Evolutionary conservation across 2,888 invertebrate genomes (phyloP).

Genomic region (Notodonta ziczac): DNA sequence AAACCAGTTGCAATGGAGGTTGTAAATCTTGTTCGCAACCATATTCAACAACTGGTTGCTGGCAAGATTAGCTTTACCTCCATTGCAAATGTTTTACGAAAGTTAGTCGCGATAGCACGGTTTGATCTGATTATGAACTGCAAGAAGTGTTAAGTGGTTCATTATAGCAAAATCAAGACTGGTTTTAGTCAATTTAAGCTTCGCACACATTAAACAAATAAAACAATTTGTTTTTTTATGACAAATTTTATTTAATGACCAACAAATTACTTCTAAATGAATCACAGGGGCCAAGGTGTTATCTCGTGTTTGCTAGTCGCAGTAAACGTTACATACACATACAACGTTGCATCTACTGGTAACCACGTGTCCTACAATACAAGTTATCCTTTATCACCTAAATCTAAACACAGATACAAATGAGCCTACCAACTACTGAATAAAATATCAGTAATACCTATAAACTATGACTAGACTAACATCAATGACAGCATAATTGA

Average conservation of each 20-base stretch:
- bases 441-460: slow-evolving; percentile 49
- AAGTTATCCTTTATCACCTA: slow-evolving; percentile 33
- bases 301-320: slow-evolving; percentile 66
- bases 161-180: slow-evolving; percentile 57
- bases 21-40: no score
- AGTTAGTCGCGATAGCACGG: no score
- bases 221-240: slow-evolving; percentile 49
- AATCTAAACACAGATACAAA: slow-evolving; percentile 60
- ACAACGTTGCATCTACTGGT: slow-evolving; percentile 51
- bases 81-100: no score
- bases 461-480: slow-evolving; percentile 59
- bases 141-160: slow-evolving; percentile 26
- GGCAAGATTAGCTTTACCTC: no score
- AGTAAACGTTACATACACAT: slow-evolving; percentile 34
- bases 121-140: not conserved
- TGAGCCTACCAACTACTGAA: slow-evolving; percentile 33
- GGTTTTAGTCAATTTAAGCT: slow-evolving; percentile 55
- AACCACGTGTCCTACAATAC: slow-evolving; percentile 54
- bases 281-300: slow-evolving; percentile 81
- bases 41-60: no score
- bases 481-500: slow-evolving; percentile 78
- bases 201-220: slow-evolving; percentile 18
- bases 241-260: slow-evolving; percentile 74
- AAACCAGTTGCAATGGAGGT: no score
- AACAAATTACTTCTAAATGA: slow-evolving; percentile 76